Base-by-base conservation (phyloP, 2,797 vertebrate species). In the Sylvia borin region DNA sequence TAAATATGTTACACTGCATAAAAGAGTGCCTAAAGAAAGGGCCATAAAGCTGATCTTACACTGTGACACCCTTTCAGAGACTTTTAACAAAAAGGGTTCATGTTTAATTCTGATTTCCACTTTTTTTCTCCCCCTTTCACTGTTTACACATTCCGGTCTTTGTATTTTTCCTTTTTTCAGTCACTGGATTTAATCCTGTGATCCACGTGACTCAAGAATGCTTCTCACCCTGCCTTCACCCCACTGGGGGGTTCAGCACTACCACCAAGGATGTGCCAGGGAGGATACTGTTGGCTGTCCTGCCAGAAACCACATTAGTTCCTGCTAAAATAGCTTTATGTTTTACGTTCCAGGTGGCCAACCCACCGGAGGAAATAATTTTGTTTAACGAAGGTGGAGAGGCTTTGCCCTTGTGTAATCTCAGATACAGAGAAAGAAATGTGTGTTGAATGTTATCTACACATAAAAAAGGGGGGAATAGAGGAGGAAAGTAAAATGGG, bases 301-400 rank as follows among this genome's bases (percentile, higher is more conserved):
- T 83, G 81, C 81, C 78, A 93, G 61, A 82, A 92, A 68, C 76
- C 68, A 60, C 64, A 38, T 45, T 55, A 53, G 75, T 38, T 94
- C 84, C 75, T 84, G 70, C 43, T 73, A 86, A 85, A 86, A 34
- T 21, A 26, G 67, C 38, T 85, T 92, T 71, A 75, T 45, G 20
- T 85, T 83, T 54, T 55, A 32, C 65, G 60, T 86, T 92, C 68
- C 71, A 79, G 77, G 71, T 87, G 96, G 83, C 64, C 54, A 90
- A 32, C 24, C 70, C 88, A 76, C 75, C 53, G 47, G 57, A 86
- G 60, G 60, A 94, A 96, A 86, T 31, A 43, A 53, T 48, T 88
- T 62, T 94, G 87, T 84, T 92, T 92, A 95, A 85, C 61, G 9
- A 95, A 90, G 86, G 94, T 77, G 95, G 91, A 71, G 85, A 83